phyloP scores from a whole-genome alignment of 2,888 invertebrate genomes.

The Hyposoter didymator region DNA sequence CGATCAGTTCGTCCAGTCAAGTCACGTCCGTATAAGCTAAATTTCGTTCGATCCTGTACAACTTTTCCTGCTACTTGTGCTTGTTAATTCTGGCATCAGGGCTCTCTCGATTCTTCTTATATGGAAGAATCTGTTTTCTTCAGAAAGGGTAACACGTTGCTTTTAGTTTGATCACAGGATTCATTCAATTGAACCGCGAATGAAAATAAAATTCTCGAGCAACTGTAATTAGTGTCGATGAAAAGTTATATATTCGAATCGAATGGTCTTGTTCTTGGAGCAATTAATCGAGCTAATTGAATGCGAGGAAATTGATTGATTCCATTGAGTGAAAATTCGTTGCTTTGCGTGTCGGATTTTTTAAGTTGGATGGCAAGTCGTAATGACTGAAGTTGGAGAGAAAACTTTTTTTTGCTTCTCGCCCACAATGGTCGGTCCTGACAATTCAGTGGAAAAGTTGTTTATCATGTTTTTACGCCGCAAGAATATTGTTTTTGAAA shows the following conservation, averaged over 20 bases:
- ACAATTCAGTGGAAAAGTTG: background rate
- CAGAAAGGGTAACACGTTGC: no score
- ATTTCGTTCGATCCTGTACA: constrained; percentile 14
- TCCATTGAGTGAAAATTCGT: background rate
- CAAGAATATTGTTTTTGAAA: background rate
- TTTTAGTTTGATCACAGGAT: background rate
- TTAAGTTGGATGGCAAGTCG: background rate
- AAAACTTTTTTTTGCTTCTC: background rate
- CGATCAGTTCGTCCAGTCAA: constrained; percentile 31
- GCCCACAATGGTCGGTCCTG: background rate
- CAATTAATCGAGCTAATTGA: background rate
- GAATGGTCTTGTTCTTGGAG: background rate
- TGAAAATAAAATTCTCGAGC: background rate
- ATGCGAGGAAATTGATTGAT: background rate
- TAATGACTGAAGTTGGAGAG: background rate
- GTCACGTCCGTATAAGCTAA: constrained; percentile 29
- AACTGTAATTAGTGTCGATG: background rate
- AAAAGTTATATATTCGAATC: background rate
- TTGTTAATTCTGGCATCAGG: background rate
- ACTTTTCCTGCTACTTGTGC: constrained; percentile 4
- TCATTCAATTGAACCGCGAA: background rate
- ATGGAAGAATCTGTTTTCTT: background rate
- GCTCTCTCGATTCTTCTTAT: background rate
- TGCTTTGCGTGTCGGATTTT: background rate
- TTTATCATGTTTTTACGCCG: background rate